phyloP scores from a whole-genome alignment of 2,113 vertebrate genomes.

The Typhlomys cinereus region DNA sequence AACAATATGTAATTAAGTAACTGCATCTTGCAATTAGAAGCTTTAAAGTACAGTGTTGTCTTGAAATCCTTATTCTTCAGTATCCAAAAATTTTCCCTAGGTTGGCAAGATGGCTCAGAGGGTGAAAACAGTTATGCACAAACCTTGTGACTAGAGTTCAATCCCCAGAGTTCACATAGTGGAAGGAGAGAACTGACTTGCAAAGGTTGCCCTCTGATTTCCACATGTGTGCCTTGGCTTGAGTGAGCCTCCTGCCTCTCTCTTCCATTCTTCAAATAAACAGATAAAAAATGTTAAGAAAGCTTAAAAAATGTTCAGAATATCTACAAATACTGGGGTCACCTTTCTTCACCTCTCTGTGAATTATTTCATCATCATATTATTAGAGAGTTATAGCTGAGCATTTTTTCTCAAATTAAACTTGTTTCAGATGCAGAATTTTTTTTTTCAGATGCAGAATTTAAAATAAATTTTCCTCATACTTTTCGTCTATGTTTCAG shows the following conservation, averaged over 20 bases:
- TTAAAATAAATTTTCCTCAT: slow-evolving; percentile 46
- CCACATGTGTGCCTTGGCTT: too few relatives aligned
- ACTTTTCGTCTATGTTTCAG: background rate
- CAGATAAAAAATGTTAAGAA: too few relatives aligned
- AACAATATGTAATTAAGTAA: slow-evolving; percentile 85
- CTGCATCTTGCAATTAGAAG: slow-evolving; percentile 82
- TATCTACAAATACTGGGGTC: slow-evolving; percentile 47
- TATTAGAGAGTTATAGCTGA: slow-evolving; percentile 31
- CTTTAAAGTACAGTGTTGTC: slow-evolving; percentile 73
- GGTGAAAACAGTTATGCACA: too few relatives aligned
- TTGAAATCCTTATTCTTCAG: slow-evolving; percentile 75
- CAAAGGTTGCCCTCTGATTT: too few relatives aligned
- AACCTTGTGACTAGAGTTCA: too few relatives aligned
- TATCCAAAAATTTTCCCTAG: too few relatives aligned
- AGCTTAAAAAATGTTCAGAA: slow-evolving; percentile 63
- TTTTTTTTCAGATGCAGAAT: background rate
- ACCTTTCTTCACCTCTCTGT: slow-evolving; percentile 18
- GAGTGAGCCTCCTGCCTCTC: too few relatives aligned
- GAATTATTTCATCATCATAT: slow-evolving; percentile 45
- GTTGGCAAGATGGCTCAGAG: too few relatives aligned
- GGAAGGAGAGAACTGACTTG: too few relatives aligned
- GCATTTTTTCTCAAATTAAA: slow-evolving; percentile 59
- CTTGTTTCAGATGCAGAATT: slow-evolving; percentile 29
- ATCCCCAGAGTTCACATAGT: too few relatives aligned
- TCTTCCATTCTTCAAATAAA: too few relatives aligned